These are phyloP conservation scores for Drosophila pegasa DNA, from an alignment of 2,888 invertebrate genomes.

Conservation along the genomic window DNA sequence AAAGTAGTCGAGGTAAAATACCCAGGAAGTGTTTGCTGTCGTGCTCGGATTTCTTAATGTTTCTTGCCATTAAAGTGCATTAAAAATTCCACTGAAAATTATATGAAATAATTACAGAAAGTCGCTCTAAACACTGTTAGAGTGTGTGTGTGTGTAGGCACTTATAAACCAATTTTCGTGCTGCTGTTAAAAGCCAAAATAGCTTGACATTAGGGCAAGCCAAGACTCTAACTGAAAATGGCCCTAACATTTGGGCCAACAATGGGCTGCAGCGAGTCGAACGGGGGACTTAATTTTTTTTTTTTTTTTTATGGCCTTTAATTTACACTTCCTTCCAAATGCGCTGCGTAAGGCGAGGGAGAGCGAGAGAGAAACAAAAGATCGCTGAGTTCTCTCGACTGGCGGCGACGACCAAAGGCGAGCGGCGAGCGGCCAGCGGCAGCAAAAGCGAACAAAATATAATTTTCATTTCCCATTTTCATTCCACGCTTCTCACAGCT, in stretches of 20 bases:
- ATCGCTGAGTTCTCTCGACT: constrained; percentile 19
- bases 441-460: constrained; percentile 71
- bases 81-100: constrained; percentile 47
- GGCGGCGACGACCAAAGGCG: constrained; percentile 34
- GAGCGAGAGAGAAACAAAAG: constrained; percentile 34
- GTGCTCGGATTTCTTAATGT: constrained; percentile 64
- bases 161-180: constrained; percentile 69
- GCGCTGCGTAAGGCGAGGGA: constrained; percentile 27
- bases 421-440: constrained; percentile 24
- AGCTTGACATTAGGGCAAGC: constrained; percentile 64
- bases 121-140: constrained; percentile 4
- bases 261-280: constrained; percentile 23
- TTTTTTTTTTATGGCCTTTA: constrained; percentile 68
- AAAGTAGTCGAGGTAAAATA: constrained; percentile 8
- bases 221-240: constrained; percentile 52
- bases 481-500: constrained; percentile 17
- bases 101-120: constrained; percentile 60
- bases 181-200: constrained; percentile 75
- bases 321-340: constrained; percentile 76
- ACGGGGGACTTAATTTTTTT: constrained; percentile 6
- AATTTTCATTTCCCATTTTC: constrained; percentile 77
- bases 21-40: constrained; percentile 47
- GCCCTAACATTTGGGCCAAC: constrained; percentile 49
- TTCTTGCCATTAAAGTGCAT: constrained; percentile 64
- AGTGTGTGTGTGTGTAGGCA: constrained; percentile 33